Evolutionary conservation across 1,140 invertebrate species (phyloP).

Genomic region (Diuraphis noxia): DNA sequence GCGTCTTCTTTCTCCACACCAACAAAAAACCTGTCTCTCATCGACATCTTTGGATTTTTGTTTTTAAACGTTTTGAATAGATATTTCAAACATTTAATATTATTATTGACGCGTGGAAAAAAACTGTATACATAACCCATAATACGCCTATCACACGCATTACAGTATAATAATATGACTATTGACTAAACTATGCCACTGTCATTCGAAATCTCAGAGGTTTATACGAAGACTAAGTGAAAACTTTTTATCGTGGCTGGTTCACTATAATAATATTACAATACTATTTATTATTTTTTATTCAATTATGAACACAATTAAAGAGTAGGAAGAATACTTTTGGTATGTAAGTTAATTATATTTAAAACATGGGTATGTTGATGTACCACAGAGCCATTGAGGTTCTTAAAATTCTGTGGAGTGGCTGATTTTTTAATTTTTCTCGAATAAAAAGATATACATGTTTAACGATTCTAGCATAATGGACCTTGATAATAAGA

Average conservation of each 20-base stretch:
- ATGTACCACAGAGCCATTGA: background rate
- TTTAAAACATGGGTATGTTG: background rate
- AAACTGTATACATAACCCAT: background rate
- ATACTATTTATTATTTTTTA: no score
- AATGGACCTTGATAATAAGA: background rate
- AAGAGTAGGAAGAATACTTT: background rate
- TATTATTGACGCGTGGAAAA: background rate
- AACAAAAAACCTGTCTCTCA: background rate
- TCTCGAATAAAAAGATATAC: background rate
- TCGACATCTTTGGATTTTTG: background rate
- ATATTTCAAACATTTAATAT: background rate
- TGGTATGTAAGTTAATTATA: background rate
- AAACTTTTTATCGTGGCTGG: no score
- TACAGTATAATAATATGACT: no score
- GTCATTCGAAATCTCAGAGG: background rate
- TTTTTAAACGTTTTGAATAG: background rate
- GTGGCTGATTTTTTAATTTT: background rate
- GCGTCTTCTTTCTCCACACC: background rate
- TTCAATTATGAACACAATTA: background rate
- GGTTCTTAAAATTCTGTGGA: background rate
- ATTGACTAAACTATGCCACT: no score
- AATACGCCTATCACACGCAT: no score
- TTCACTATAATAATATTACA: no score
- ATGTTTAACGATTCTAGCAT: background rate
- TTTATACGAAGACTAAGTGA: fast-evolving